phyloP scores from a whole-genome alignment of 2,113 vertebrate genomes.

The Cinclus mexicanus region DNA sequence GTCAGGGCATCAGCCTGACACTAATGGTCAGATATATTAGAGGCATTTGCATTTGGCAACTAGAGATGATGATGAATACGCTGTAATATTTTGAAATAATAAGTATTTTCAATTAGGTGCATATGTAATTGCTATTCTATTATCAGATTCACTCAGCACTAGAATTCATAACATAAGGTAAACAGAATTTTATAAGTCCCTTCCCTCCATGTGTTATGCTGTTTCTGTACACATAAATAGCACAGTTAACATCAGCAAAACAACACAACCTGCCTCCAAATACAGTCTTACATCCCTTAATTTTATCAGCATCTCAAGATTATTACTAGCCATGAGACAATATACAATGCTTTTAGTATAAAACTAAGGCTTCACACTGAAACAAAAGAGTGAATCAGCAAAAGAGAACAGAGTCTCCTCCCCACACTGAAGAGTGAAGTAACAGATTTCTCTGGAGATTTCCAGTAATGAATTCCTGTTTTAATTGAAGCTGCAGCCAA shows the following conservation, averaged over 20 bases:
- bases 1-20: neutral
- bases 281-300: neutral
- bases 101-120: neutral
- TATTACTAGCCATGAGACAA: neutral
- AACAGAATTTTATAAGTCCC: neutral
- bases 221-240: neutral
- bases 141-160: neutral
- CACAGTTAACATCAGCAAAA: neutral
- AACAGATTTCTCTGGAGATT: constrained; percentile 56
- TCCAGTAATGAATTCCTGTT: constrained; percentile 72
- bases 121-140: neutral
- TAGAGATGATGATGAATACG: neutral
- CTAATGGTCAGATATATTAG: neutral
- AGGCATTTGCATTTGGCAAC: neutral
- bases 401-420: neutral
- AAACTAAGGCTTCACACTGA: neutral
- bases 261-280: neutral
- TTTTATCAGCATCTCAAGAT: neutral
- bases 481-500: constrained; percentile 69
- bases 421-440: neutral
- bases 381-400: constrained; percentile 15
- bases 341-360: neutral
- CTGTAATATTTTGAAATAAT: neutral
- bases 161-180: neutral
- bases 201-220: neutral